A percentile compares a stretch with the other conserved stretches of the same genome.
Evolutionary conservation across 2,888 invertebrate genomes (phyloP).

Genomic region (Steinernema scapterisci): DNA sequence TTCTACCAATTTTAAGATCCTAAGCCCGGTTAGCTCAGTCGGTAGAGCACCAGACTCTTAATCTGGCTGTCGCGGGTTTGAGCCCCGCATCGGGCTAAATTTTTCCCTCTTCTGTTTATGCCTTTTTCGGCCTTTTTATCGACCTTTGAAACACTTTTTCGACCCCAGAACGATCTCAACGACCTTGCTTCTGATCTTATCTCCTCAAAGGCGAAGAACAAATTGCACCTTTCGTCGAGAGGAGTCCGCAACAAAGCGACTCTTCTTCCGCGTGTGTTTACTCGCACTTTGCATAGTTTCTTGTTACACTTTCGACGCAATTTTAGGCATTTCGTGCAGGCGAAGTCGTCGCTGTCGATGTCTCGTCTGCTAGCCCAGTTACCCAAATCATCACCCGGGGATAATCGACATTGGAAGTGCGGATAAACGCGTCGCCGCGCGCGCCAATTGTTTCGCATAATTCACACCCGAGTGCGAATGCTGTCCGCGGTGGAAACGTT

Average conservation of each 20-base stretch:
- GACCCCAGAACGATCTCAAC: not conserved
- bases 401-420: not conserved
- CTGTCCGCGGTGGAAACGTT: constrained; percentile 17
- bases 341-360: no score
- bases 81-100: constrained; percentile 52
- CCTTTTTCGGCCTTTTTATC: no score
- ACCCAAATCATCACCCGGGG: no score
- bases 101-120: not conserved
- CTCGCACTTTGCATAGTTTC: not conserved
- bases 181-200: constrained; percentile 13
- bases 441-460: constrained; percentile 25
- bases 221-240: constrained; percentile 13
- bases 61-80: constrained; percentile 54
- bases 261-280: no score
- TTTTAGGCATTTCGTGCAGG: not conserved
- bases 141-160: not conserved
- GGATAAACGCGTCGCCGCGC: not conserved
- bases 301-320: not conserved
- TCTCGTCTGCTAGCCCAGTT: no score
- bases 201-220: constrained; percentile 10
- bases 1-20: not conserved
- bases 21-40: constrained; percentile 61
- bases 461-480: constrained; percentile 29
- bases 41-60: constrained; percentile 65
- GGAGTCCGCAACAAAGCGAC: not conserved